phyloP scores from a whole-genome alignment of 2,888 invertebrate genomes.

The Micropterix aruncella region DNA sequence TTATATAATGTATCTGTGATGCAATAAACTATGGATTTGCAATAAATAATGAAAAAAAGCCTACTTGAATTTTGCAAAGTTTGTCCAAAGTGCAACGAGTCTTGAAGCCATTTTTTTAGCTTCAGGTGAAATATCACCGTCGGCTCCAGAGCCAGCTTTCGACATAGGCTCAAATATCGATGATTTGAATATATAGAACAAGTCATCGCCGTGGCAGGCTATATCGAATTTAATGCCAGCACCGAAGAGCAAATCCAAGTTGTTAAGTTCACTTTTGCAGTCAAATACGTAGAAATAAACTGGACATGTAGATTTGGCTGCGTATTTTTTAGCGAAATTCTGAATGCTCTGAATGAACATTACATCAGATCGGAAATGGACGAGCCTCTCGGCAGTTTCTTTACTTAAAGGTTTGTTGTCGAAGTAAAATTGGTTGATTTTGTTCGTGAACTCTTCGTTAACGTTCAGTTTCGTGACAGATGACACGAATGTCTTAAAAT shows the following conservation, averaged over 20 bases:
- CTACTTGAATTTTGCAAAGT: slow-evolving; percentile 26
- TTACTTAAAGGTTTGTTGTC: background rate
- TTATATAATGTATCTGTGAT: too few species aligned
- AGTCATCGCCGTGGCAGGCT: background rate
- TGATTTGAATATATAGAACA: background rate
- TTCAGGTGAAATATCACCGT: slow-evolving; percentile 18
- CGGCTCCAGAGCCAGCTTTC: too few species aligned
- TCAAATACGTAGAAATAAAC: background rate
- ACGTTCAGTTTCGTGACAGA: background rate
- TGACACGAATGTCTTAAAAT: background rate
- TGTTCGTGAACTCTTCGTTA: background rate
- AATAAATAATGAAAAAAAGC: too few species aligned
- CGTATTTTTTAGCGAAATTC: background rate
- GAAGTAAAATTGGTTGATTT: background rate
- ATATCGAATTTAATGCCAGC: background rate
- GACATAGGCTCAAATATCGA: background rate
- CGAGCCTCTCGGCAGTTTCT: background rate
- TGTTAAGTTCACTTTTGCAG: background rate
- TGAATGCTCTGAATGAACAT: background rate
- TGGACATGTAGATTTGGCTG: background rate
- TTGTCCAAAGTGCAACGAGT: slow-evolving; percentile 27
- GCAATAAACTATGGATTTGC: too few species aligned
- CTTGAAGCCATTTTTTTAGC: slow-evolving; percentile 17
- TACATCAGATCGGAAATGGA: background rate
- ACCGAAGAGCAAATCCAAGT: background rate